Evolutionary conservation across 2,888 invertebrate species (phyloP), one percentile per base, ranked within the genome.

Genomic region (Drosophila mulleri): DNA sequence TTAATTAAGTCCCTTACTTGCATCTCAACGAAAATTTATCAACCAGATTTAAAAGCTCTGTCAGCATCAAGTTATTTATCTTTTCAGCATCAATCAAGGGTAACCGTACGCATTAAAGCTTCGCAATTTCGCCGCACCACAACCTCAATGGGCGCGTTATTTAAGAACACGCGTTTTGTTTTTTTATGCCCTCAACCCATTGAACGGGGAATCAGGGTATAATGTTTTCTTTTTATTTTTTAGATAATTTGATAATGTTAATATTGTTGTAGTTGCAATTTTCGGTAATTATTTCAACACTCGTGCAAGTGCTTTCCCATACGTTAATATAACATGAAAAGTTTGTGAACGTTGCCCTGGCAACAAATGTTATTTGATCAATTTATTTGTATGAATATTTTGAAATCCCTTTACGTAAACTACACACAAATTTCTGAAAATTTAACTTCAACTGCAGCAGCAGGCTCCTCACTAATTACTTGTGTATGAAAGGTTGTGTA

Each of bases 321-420:
- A 61, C 14, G 42, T 12, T 8, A n/a, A 52, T 20, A 20, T n/a
- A 7, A 29, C 8, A 41, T 45, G 37, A 45, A 23, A n/a, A 20
- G 7, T 56, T 56, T 48, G 35, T 26, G 20, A 57, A 26, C 16
- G 73, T 77, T 56, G 29, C 70, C 83, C 29, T 16, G 69, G 75
- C 70, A 79, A 83, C 87, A 69, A 59, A 42, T 59, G 57, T 68
- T 86, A 71, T 81, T 83, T 58, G 59, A 77, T 83, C 83, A 75
- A 86, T 86, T 58, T 4, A 9, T n/a, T 39, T 39, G 47, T 62
- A 41, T 47, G 64, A 60, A n/a, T 44, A 50, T 52, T 52, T 67
- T 58, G 58, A 86, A 86, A 83, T 86, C 82, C 73, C 71, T 63
- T 39, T 45, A 80, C 78, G 52, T 67, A 58, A 70, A 20, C 50